Conservation (phyloP, 2,113 vertebrate genomes). For the Crypturellus undulatus region DNA sequence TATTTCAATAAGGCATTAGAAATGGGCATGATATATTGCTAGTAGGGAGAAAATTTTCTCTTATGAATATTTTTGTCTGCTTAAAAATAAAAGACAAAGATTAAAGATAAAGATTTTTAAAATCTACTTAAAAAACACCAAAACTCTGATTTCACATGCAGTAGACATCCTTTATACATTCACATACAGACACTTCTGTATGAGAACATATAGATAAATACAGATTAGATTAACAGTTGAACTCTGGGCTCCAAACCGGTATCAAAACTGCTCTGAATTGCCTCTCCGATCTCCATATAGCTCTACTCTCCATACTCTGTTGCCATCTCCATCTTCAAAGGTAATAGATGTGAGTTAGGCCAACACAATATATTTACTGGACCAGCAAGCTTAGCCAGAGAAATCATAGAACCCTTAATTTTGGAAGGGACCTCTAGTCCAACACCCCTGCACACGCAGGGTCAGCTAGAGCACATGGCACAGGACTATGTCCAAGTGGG, state of each 20-base stretch:
- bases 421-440: too few relatives aligned
- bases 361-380: not conserved
- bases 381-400: not conserved
- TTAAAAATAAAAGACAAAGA: not conserved
- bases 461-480: too few relatives aligned
- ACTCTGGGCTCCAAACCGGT: not conserved
- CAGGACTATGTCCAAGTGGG: too few relatives aligned
- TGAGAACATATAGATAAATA: not conserved
- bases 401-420: not conserved
- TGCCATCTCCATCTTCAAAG: not conserved
- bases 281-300: not conserved
- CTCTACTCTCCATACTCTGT: not conserved
- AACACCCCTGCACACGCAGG: too few relatives aligned
- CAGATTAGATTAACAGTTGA: not conserved
- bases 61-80: not conserved
- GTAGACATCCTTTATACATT: not conserved
- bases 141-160: not conserved
- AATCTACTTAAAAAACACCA: too few relatives aligned
- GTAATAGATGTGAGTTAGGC: not conserved
- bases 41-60: not conserved
- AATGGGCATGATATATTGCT: not conserved
- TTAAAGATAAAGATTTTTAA: too few relatives aligned
- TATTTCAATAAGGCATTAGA: not conserved
- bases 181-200: not conserved
- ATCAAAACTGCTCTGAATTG: not conserved